These are phyloP conservation scores for Coelogynopora nodosa DNA, from an alignment of 2,888 invertebrate genomes.

Conservation along the genomic window DNA sequence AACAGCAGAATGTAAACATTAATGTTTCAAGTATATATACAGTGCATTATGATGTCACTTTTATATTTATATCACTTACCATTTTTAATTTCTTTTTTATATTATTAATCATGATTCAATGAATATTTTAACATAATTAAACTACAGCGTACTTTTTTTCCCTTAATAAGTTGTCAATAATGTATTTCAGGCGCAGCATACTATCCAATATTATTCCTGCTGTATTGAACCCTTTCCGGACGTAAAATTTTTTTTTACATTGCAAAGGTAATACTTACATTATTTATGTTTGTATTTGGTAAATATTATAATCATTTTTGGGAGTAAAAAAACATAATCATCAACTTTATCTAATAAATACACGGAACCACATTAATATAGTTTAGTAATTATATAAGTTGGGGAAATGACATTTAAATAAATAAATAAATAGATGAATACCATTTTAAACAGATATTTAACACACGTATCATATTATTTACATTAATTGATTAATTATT, in stretches of 20 bases:
- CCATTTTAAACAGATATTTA: not conserved
- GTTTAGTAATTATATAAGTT: not conserved
- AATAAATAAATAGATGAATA: not conserved
- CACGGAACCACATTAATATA: not conserved
- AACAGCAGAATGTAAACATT: too few species aligned
- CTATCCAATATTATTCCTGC: not conserved
- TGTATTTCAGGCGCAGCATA: not conserved
- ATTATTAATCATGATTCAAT: too few species aligned
- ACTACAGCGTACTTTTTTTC: too few species aligned
- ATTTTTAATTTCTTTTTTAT: too few species aligned
- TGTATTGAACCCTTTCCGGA: not conserved
- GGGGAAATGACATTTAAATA: not conserved
- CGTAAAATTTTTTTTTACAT: not conserved
- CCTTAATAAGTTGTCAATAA: not conserved
- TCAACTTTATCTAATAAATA: not conserved
- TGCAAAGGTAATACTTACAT: not conserved
- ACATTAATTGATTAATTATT: too few species aligned
- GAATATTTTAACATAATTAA: too few species aligned
- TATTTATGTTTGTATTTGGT: too few species aligned
- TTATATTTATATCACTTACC: too few species aligned
- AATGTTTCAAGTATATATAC: too few species aligned
- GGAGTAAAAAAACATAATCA: too few species aligned
- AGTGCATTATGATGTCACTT: too few species aligned
- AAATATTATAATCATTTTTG: too few species aligned
- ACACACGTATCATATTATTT: not conserved